These are phyloP conservation scores for Lordiphosa clarofinis DNA, from an alignment of 1,140 invertebrate species.

Conservation along the genomic window DNA sequence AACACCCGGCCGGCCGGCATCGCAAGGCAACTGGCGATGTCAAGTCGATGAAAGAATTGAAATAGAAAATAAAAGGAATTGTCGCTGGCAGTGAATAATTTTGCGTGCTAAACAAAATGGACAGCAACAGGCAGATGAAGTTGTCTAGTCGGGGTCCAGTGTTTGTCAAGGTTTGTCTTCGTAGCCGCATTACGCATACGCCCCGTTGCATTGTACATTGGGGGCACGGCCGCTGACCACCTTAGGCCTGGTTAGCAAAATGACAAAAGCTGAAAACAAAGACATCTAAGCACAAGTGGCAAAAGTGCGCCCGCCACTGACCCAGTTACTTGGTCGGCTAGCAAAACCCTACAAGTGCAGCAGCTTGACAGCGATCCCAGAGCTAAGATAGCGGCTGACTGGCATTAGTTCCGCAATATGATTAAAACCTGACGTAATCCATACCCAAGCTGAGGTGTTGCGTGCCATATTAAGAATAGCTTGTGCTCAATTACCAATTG, in stretches of 20 bases:
- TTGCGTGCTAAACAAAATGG: constrained; percentile 37
- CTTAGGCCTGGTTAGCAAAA: constrained; percentile 20
- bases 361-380: constrained; percentile 11
- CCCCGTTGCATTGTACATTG: constrained; percentile 27
- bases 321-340: constrained; percentile 57
- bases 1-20: constrained; percentile 40
- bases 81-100: constrained; percentile 32
- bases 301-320: constrained; percentile 60
- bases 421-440: constrained; percentile 67
- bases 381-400: constrained; percentile 30
- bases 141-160: constrained; percentile 5
- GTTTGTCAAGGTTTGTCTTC: constrained; percentile 50
- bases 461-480: constrained; percentile 42
- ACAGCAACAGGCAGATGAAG: constrained; percentile 4
- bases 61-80: constrained; percentile 2
- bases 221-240: constrained; percentile 17
- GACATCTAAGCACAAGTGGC: constrained; percentile 22
- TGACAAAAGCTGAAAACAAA: constrained; percentile 52
- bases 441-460: constrained; percentile 35
- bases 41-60: constrained; percentile 48
- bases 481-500: background rate
- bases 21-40: constrained; percentile 40
- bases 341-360: constrained; percentile 44
- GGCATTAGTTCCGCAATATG: constrained; percentile 69
- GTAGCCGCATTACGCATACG: constrained; percentile 56